Evolutionary conservation across 2,888 invertebrate species (phyloP).

Genomic region (Ophion ventricosus): DNA sequence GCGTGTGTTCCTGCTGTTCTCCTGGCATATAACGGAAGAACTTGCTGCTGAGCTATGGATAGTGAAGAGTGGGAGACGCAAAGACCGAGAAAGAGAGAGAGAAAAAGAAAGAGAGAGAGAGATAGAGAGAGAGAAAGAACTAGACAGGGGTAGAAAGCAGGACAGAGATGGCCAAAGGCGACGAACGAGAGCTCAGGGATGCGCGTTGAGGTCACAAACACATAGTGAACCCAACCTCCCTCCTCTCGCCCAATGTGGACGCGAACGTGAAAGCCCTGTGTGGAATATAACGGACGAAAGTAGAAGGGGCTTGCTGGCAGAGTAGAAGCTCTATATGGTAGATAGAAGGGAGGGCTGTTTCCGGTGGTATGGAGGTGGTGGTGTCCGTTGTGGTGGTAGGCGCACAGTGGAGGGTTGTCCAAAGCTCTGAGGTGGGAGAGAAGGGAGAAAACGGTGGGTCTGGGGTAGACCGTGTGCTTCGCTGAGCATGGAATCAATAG

Average conservation of each 20-base stretch:
- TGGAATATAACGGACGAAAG: conserved; percentile 27
- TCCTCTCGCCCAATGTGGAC: conserved; percentile 14
- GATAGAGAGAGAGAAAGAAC: conserved; percentile 14
- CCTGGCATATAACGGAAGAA: conserved; percentile 24
- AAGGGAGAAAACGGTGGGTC: conserved; percentile 68
- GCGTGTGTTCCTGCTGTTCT: conserved; percentile 38
- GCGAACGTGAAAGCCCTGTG: conserved; percentile 35
- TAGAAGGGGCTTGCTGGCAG: conserved; percentile 20
- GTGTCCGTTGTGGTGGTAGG: conserved; percentile 46
- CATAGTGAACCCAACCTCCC: conserved; percentile 15
- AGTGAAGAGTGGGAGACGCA: conserved; percentile 20
- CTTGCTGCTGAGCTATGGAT: conserved; percentile 20
- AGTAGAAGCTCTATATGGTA: background rate
- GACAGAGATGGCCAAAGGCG: conserved; percentile 42
- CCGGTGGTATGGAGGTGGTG: conserved; percentile 27
- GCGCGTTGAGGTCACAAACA: conserved; percentile 49
- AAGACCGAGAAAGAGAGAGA: conserved; percentile 5
- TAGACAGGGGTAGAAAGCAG: conserved; percentile 10
- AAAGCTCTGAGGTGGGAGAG: conserved; percentile 30
- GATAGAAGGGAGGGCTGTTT: conserved; percentile 37
- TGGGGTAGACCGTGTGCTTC: conserved; percentile 75
- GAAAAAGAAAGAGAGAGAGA: conserved; percentile 15
- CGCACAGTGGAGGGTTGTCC: conserved; percentile 28
- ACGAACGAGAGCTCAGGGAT: conserved; percentile 48
- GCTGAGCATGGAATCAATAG: conserved; percentile 81